phyloP scores from a whole-genome alignment of 2,888 invertebrate species.

The Torymus texanus region DNA sequence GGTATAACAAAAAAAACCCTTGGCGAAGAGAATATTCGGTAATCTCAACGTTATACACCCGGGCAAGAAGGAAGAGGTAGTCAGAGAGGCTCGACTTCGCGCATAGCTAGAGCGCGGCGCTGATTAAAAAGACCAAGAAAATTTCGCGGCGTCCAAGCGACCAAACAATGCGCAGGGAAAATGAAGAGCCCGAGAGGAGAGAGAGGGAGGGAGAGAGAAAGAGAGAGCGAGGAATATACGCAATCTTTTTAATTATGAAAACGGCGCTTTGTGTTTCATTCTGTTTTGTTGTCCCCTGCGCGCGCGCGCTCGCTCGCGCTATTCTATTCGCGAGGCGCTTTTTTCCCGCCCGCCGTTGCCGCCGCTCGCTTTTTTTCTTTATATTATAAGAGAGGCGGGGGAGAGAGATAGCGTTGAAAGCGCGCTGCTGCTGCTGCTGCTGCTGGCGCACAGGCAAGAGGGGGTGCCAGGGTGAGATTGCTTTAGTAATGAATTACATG shows the following conservation, averaged over 20 bases:
- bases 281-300: constrained; percentile 73
- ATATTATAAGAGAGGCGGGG: constrained; percentile 70
- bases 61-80: no score
- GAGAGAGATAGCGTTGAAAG: constrained; percentile 60
- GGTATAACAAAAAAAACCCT: no score
- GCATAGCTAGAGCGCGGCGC: not conserved
- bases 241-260: constrained; percentile 76
- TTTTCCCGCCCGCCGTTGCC: constrained; percentile 47
- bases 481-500: constrained; percentile 73
- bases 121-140: constrained; percentile 39
- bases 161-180: constrained; percentile 44
- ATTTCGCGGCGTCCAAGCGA: constrained; percentile 2
- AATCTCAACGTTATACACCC: no score
- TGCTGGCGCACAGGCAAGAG: constrained; percentile 45
- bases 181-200: constrained; percentile 54
- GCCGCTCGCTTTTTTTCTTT: constrained; percentile 62
- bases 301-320: constrained; percentile 61
- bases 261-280: constrained; percentile 75
- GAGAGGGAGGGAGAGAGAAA: constrained; percentile 58
- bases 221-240: constrained; percentile 66
- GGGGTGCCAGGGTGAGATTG: constrained; percentile 64
- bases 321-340: constrained; percentile 69
- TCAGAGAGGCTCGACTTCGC: no score
- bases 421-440: constrained; percentile 47
- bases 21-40: no score